Evolutionary conservation across 2,797 vertebrate species (phyloP), one percentile per base, ranked within the genome.

Genomic region (Schizopygopsis malacanthus): DNA sequence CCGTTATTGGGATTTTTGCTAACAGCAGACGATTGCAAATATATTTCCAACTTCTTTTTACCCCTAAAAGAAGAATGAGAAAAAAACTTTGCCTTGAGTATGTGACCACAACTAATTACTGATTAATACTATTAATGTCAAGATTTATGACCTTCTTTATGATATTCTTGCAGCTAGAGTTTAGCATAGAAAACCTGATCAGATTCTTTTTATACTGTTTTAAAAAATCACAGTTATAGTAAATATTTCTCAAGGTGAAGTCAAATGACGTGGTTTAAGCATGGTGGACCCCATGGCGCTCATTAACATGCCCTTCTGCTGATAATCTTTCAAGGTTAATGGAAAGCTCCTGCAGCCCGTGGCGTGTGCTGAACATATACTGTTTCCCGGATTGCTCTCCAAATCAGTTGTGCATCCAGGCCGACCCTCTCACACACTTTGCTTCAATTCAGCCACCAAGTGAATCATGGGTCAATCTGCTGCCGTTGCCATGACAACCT

Each of bases 311-410:
- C 39, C 25, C 75, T n/a, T 73, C 67, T 59, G 65, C 39, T 79
- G 83, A 79, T 67, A 71, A 61, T 33, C 41, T 61, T 72, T 79
- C 76, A 85, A 80, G 84, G 67, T 85, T 80, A 85, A 80, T 61
- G 3, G 65, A 79, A 52, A 61, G 50, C 50, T 85, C 39, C 37
- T 41, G 50, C n/a, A 71, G 59, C 15, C 28, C 13, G 2, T 77
- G 12, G 20, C 13, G 2, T 77, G 12, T 22, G 15, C 72, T 13
- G 77, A 71, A 80, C 41, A 80, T 0, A 18, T 4, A 6, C 63
- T 12, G 11, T 72, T 72, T 85, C 83, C 77, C 28, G 20, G 67
- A 85, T 18, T 28, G 77, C 84, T 80, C 52, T 80, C 10, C 22
- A 72, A 63, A 39, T 80, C 84, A 79, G 76, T 37, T 33, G 65